A percentile compares a stretch with the other conserved stretches of the same genome.
These are phyloP conservation scores for Rhynchophorus ferrugineus DNA, from an alignment of 1,140 invertebrate genomes.

Conservation along the genomic window DNA sequence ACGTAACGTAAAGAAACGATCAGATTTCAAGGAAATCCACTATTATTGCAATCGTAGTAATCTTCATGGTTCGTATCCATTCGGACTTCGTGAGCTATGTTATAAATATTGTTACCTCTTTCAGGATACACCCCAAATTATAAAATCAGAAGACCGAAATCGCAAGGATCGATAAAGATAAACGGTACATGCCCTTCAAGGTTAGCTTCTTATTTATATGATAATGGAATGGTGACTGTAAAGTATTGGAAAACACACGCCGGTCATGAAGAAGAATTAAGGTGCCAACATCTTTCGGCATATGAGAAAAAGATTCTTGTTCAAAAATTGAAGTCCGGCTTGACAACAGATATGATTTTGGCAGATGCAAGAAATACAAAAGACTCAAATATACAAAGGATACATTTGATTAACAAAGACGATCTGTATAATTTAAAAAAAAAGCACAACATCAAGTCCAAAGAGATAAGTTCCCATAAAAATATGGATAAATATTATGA, in stretches of 20 bases:
- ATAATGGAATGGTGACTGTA: conserved; percentile 3
- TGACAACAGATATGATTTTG: conserved; percentile 13
- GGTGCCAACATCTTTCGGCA: conserved; percentile 11
- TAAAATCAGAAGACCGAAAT: conserved; percentile 5
- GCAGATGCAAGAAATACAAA: conserved; percentile 9
- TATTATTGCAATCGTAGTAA: neutral
- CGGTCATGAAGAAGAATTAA: conserved; percentile 16
- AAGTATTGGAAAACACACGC: conserved; percentile 16
- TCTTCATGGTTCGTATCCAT: neutral
- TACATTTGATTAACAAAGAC: conserved; percentile 13
- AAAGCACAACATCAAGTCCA: conserved; percentile 20
- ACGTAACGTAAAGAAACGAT: neutral
- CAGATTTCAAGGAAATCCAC: neutral
- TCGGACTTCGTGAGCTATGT: neutral
- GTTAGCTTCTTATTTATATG: neutral
- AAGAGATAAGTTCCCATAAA: too few relatives aligned
- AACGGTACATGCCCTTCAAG: conserved; percentile 12
- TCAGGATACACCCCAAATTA: conserved; percentile 5
- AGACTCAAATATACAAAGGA: neutral
- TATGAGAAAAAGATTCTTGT: conserved; percentile 10
- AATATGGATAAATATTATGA: too few relatives aligned
- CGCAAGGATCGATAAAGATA: conserved; percentile 14
- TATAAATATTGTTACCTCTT: neutral
- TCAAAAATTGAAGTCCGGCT: conserved; percentile 11
- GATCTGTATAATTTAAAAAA: conserved; percentile 12